Base-by-base conservation (phyloP, 2,888 invertebrate species). In the Troides oblongomaculatus region DNA sequence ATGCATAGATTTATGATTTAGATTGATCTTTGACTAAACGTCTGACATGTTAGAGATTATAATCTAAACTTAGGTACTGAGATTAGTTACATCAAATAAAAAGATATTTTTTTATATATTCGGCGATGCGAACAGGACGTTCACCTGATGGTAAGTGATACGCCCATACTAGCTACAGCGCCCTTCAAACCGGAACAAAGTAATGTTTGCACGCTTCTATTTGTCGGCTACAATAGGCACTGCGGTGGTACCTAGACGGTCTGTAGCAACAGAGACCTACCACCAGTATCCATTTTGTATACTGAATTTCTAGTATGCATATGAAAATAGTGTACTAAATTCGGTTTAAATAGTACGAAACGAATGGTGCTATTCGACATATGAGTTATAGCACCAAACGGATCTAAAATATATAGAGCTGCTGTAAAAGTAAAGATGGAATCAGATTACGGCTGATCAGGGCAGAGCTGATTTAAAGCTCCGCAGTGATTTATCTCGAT, bases 391-490 rank as follows among this genome's bases (percentile, higher is more conserved):
- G 56, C 36, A 56, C 30, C 61, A 43, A 60, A 61, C 43, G n/a
- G 56, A 64, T 69, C 43, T 64, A 56, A 60, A 60, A 59, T 50
- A 30, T 30, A 64, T 64, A 50, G 18, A 50, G 57, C 60, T 65
- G 69, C 60, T 64, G 64, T 69, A 65, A 60, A 68, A 68, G 53
- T 59, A 53, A 30, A 25, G 43, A 62, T 53, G 62, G 62, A 66
- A 39, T 70, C 62, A 10, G 62, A 46, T 70, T 70, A 70, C 69
- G 59, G 30, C 30, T 30, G 30, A 30, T 30, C 30, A 30, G 66
- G 12, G 12, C 23, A 57, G 62, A 56, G 66, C 66, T 70, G 69
- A 66, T 70, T 70, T 70, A 65, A 70, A 66, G 69, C 69, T 65
- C 69, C 62, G 50, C 36, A 46, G 25, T 62, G 69, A 62, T 70